Percentiles rank a stretch among this genome's conserved stretches.
These are phyloP conservation scores for Chironomus tepperi DNA, from an alignment of 1,140 invertebrate genomes.

Conservation along the genomic window DNA sequence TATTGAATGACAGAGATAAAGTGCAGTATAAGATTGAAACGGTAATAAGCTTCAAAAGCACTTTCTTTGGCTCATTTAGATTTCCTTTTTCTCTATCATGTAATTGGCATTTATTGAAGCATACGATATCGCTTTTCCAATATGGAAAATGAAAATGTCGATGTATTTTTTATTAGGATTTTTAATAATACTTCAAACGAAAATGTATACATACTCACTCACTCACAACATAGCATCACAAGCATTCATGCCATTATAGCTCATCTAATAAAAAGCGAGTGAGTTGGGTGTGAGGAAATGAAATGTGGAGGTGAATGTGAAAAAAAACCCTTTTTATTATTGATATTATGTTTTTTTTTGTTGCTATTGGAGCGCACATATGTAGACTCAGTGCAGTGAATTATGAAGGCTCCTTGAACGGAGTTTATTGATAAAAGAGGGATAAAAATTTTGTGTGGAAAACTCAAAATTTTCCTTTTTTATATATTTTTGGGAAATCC, in stretches of 20 bases:
- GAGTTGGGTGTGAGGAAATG: background rate
- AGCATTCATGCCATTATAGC: too few species aligned
- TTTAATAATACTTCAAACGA: conserved; percentile 1
- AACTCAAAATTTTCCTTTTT: too few species aligned
- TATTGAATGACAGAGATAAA: background rate
- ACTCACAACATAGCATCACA: too few species aligned
- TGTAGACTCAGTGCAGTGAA: too few species aligned
- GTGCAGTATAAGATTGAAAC: background rate
- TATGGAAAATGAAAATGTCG: background rate
- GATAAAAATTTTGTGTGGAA: too few species aligned
- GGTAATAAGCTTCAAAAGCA: background rate
- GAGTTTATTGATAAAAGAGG: too few species aligned
- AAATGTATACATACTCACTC: too few species aligned
- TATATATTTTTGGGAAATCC: too few species aligned
- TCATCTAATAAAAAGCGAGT: background rate
- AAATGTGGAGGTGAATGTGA: background rate
- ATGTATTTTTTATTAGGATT: background rate
- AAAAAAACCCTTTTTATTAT: background rate
- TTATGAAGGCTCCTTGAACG: too few species aligned
- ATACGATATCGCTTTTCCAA: background rate
- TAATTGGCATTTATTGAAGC: background rate
- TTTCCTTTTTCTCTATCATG: background rate
- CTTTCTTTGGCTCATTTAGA: too few species aligned
- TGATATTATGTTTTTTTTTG: too few species aligned
- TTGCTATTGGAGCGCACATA: too few species aligned